These are phyloP conservation scores for Hecatera dysodea DNA, from an alignment of 2,888 invertebrate genomes.

Conservation along the genomic window DNA sequence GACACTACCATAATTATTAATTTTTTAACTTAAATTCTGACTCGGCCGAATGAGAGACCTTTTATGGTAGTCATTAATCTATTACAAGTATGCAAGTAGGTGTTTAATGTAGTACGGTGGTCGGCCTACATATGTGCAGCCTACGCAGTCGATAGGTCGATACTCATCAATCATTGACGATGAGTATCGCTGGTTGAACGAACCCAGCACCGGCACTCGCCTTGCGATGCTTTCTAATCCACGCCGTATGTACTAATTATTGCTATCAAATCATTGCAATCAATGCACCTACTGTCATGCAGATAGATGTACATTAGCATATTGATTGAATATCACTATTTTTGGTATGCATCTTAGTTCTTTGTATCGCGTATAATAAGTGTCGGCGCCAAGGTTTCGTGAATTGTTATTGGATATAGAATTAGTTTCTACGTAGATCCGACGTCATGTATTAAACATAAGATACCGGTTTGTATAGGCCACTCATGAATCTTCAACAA, in stretches of 20 bases:
- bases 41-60: conserved; percentile 57
- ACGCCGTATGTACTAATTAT: conserved; percentile 68
- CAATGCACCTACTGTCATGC: conserved; percentile 63
- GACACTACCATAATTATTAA: conserved; percentile 21
- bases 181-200: conserved; percentile 77
- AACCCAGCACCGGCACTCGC: conserved; percentile 70
- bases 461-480: conserved; percentile 63
- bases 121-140: conserved; percentile 78
- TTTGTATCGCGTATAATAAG: conserved; percentile 61
- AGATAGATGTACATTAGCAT: conserved; percentile 65
- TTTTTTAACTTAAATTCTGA: conserved; percentile 15
- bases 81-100: conserved; percentile 74
- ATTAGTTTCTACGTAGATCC: conserved; percentile 55
- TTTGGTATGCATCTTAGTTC: conserved; percentile 64
- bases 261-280: conserved; percentile 70
- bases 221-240: conserved; percentile 79
- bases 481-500: conserved; percentile 67
- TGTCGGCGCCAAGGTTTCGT: conserved; percentile 65
- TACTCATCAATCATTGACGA: conserved; percentile 83
- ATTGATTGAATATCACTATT: conserved; percentile 66
- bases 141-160: conserved; percentile 81
- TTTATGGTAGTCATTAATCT: conserved; percentile 77
- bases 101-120: conserved; percentile 80
- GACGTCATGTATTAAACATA: conserved; percentile 62
- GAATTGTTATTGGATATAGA: conserved; percentile 61